phyloP scores from a whole-genome alignment of 1,140 invertebrate genomes.

The Sipha flava region DNA sequence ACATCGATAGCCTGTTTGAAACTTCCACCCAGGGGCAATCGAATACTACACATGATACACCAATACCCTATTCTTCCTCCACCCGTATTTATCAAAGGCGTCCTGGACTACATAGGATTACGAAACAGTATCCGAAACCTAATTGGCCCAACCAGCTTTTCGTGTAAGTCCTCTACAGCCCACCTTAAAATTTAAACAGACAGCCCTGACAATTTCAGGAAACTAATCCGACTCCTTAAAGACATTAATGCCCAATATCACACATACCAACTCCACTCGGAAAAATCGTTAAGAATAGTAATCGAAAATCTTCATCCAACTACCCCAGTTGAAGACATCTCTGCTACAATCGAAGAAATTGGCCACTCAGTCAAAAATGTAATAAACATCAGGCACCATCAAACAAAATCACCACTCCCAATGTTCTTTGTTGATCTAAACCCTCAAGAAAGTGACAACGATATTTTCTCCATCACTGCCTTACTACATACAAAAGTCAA shows the following conservation, averaged over 20 bases:
- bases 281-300: neutral
- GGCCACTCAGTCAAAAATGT: neutral
- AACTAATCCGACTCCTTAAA: neutral
- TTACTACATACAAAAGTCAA: neutral
- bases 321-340: neutral
- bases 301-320: neutral
- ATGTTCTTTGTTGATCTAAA: neutral
- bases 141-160: neutral
- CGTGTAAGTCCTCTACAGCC: neutral
- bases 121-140: neutral
- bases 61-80: neutral
- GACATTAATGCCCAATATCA: neutral
- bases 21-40: neutral
- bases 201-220: neutral
- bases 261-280: neutral
- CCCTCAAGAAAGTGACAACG: neutral
- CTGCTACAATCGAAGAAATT: neutral
- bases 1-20: neutral
- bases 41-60: neutral
- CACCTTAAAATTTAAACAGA: neutral
- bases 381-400: neutral
- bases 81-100: neutral
- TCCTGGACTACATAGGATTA: neutral
- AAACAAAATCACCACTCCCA: neutral
- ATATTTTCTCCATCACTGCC: neutral